A percentile compares a stretch with the other conserved stretches of the same genome.
Evolutionary conservation across 2,113 vertebrate genomes (phyloP).

Genomic region (Halcyon senegalensis): DNA sequence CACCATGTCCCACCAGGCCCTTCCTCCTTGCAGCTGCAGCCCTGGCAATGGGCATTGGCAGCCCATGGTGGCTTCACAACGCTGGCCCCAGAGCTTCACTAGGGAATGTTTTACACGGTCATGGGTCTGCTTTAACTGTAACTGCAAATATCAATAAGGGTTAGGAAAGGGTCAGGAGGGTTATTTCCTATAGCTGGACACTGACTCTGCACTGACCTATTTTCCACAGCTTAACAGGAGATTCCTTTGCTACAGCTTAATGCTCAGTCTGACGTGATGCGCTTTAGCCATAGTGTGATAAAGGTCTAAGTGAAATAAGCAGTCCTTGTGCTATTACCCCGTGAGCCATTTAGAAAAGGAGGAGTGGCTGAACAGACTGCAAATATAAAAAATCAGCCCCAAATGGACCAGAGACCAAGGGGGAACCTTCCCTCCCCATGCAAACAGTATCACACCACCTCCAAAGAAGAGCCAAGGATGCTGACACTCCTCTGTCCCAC

Average conservation of each 20-base stretch:
- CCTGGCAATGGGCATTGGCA: background rate
- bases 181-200: background rate
- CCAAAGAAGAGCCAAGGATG: background rate
- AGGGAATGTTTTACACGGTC: background rate
- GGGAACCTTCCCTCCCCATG: background rate
- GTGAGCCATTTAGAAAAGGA: background rate
- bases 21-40: background rate
- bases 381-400: background rate
- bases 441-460: background rate
- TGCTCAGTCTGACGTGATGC: background rate
- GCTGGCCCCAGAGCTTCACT: background rate
- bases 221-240: background rate
- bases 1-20: accelerated
- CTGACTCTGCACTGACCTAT: background rate
- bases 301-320: background rate
- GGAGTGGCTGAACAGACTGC: background rate
- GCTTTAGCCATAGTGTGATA: background rate
- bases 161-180: background rate
- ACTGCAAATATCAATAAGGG: background rate
- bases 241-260: background rate
- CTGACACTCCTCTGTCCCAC: background rate
- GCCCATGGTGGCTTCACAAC: background rate
- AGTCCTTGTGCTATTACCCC: background rate
- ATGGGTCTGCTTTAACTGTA: background rate
- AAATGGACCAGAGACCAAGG: accelerated